Percentiles rank a stretch among this genome's conserved stretches.
phyloP scores from a whole-genome alignment of 2,113 vertebrate genomes.

The Melanerpes aurifrons region DNA sequence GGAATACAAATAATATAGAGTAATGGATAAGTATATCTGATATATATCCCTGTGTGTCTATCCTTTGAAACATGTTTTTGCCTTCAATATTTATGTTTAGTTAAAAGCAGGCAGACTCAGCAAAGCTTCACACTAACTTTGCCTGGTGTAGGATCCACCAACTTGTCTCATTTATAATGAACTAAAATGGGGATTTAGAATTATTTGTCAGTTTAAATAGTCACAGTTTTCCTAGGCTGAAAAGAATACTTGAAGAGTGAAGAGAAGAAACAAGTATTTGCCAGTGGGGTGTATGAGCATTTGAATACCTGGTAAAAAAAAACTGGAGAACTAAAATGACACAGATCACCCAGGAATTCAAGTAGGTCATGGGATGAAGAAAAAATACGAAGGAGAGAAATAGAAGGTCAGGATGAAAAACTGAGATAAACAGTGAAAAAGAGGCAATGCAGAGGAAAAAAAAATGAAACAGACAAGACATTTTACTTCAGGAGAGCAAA shows the following conservation, averaged over 20 bases:
- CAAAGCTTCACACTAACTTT: not conserved
- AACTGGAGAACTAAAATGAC: not conserved
- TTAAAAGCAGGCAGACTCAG: not conserved
- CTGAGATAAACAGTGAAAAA: not conserved
- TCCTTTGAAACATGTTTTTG: not conserved
- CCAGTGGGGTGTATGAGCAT: not conserved
- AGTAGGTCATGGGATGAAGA: not conserved
- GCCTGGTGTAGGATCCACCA: not conserved
- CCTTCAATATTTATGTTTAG: not conserved
- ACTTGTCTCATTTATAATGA: rapidly evolving
- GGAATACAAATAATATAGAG: not conserved
- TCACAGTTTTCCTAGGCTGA: not conserved
- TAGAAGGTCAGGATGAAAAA: not conserved
- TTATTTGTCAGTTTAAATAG: not conserved
- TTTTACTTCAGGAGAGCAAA: not conserved
- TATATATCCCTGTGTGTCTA: not conserved
- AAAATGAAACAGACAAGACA: not conserved
- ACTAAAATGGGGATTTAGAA: not conserved
- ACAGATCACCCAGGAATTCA: not conserved
- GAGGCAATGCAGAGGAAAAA: not conserved
- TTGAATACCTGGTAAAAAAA: rapidly evolving
- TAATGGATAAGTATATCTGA: not conserved
- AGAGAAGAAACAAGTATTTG: not conserved
- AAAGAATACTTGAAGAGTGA: rapidly evolving
- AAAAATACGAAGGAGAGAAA: not conserved